Percentiles rank a stretch among this genome's conserved stretches.
Conservation (phyloP, 2,797 vertebrate genomes). For the Meda fulgida region DNA sequence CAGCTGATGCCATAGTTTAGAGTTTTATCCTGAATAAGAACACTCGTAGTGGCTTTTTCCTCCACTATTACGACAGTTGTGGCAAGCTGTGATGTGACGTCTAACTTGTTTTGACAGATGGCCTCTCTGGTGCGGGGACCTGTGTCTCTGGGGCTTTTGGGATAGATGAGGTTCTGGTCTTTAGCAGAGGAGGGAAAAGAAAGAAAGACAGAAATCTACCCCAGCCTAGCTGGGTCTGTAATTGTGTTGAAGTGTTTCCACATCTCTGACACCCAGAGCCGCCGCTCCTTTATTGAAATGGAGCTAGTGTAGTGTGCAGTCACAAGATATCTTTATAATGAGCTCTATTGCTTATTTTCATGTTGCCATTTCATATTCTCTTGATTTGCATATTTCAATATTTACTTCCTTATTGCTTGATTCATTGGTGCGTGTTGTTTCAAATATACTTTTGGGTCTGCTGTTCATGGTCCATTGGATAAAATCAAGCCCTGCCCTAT, state of each 20-base stretch:
- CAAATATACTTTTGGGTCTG: neutral
- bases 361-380: neutral
- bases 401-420: neutral
- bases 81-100: slow-evolving; percentile 33
- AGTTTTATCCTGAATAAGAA: slow-evolving; percentile 17
- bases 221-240: slow-evolving; percentile 12
- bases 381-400: slow-evolving; percentile 29
- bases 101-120: slow-evolving; percentile 60
- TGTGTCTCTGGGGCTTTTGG: slow-evolving; percentile 67
- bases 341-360: slow-evolving; percentile 15
- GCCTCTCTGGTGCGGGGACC: slow-evolving; percentile 69
- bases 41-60: neutral
- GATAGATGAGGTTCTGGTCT: slow-evolving; percentile 65
- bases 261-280: neutral
- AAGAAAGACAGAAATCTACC: slow-evolving; percentile 25
- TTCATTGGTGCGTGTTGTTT: slow-evolving; percentile 2
- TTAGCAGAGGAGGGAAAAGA: slow-evolving; percentile 44
- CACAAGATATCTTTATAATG: slow-evolving; percentile 8
- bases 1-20: neutral
- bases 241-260: neutral
- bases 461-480: neutral
- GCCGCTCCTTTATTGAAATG: neutral
- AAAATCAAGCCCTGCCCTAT: neutral
- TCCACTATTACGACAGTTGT: slow-evolving; percentile 16
- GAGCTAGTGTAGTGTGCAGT: slow-evolving; percentile 7